phyloP scores from a whole-genome alignment of 2,113 vertebrate genomes.

The Cranoglanis bouderius region DNA sequence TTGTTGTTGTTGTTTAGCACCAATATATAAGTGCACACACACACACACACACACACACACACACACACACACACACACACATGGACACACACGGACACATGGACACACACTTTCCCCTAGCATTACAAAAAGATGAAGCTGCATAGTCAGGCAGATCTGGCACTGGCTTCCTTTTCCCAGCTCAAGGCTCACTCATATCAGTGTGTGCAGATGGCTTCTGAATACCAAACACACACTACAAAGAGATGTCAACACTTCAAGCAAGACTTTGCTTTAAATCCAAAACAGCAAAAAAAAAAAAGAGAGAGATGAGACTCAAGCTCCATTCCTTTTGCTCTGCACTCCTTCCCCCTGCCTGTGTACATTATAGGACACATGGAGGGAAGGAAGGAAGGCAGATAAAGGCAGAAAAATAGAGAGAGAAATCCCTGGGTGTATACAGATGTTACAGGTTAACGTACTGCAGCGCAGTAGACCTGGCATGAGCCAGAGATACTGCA shows the following conservation, averaged over 20 bases:
- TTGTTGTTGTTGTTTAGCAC: neutral
- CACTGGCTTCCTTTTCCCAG: slow-evolving; percentile 41
- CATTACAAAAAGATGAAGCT: slow-evolving; percentile 46
- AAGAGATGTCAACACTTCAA: slow-evolving; percentile 61
- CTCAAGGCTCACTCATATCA: slow-evolving; percentile 50
- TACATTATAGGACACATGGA: neutral
- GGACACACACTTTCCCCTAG: slow-evolving; percentile 9
- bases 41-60: neutral
- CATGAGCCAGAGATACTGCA: neutral
- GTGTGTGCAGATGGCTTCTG: slow-evolving; percentile 46
- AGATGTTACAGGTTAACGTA: slow-evolving; percentile 12
- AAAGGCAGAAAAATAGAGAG: slow-evolving; percentile 7
- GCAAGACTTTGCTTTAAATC: slow-evolving; percentile 55
- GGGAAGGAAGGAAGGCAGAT: neutral
- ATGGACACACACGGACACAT: neutral
- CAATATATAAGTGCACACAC: neutral
- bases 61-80: neutral
- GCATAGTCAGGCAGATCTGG: slow-evolving; percentile 49
- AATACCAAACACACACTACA: slow-evolving; percentile 59
- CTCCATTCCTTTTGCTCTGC: neutral
- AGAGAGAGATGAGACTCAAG: slow-evolving; percentile 30
- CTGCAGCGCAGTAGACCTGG: neutral
- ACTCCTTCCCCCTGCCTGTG: neutral
- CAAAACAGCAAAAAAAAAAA: slow-evolving; percentile 48
- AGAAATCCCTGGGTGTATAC: slow-evolving; percentile 2